Evolutionary conservation across 1,140 invertebrate species (phyloP).

Genomic region (Tetranychus urticae): DNA sequence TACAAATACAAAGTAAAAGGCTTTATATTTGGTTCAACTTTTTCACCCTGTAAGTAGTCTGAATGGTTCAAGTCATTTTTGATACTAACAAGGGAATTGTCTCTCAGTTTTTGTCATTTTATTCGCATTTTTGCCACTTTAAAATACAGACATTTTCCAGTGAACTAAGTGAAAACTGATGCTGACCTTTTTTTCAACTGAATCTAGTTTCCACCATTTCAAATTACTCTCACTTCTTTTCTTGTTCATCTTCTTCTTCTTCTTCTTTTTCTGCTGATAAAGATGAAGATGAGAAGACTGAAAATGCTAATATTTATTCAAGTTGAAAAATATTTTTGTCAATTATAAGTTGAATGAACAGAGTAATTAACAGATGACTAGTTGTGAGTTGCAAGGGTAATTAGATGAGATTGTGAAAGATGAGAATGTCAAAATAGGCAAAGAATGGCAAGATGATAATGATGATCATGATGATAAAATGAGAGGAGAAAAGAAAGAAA

Average conservation of each 20-base stretch:
- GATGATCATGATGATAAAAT: too few species aligned
- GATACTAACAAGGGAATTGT: background rate
- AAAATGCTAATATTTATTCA: too few species aligned
- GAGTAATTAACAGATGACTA: too few species aligned
- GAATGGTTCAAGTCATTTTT: background rate
- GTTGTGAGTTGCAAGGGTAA: too few species aligned
- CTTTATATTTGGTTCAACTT: background rate
- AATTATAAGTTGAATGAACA: too few species aligned
- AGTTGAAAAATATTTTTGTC: too few species aligned
- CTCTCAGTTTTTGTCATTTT: background rate
- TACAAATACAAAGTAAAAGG: background rate
- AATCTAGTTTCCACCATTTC: background rate
- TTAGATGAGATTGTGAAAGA: too few species aligned
- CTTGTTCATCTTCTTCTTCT: background rate
- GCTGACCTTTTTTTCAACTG: background rate
- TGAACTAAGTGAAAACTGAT: background rate
- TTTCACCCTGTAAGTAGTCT: background rate
- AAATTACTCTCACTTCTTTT: background rate
- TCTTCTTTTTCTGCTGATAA: background rate
- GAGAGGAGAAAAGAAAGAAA: too few species aligned
- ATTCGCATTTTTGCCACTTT: background rate
- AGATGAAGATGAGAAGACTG: too few species aligned
- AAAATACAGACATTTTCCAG: background rate
- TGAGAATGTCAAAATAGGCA: too few species aligned
- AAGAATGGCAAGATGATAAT: too few species aligned